Conservation (phyloP, 1,140 invertebrate species). For the Proales similis region DNA sequence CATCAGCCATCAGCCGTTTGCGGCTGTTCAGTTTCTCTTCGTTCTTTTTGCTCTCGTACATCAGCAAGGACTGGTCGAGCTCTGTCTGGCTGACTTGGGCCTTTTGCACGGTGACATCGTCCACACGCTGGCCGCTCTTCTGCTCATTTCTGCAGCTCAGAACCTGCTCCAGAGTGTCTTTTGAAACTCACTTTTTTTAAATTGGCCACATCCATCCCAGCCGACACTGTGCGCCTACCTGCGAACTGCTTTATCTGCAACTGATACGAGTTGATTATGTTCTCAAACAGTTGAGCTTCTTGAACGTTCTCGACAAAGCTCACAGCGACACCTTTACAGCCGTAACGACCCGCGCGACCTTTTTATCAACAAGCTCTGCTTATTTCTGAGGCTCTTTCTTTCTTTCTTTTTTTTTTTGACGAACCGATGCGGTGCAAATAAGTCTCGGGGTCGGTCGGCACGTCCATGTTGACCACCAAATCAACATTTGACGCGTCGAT, state of each 20-base stretch:
- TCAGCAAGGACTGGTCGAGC: conserved; percentile 6
- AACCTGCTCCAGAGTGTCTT: conserved; percentile 23
- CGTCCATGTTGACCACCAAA: conserved; percentile 83
- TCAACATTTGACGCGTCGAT: conserved; percentile 87
- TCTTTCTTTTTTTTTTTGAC: conserved; percentile 76
- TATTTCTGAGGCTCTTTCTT: conserved; percentile 96
- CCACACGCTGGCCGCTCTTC: background rate
- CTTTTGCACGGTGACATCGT: conserved; percentile 34
- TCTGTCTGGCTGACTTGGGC: conserved; percentile 5
- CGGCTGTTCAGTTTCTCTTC: no score
- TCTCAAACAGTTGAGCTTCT: conserved; percentile 14
- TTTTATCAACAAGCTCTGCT: no score
- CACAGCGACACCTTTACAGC: conserved; percentile 22
- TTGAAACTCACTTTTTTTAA: background rate
- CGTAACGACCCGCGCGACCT: conserved; percentile 26
- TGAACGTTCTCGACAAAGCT: conserved; percentile 14
- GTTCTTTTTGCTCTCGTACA: conserved; percentile 22
- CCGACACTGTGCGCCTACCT: background rate
- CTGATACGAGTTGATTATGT: conserved; percentile 18
- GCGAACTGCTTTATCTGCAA: conserved; percentile 4
- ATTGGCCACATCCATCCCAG: background rate
- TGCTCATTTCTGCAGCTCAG: background rate
- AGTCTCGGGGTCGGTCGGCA: conserved; percentile 70
- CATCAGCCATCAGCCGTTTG: no score
- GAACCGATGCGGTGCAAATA: conserved; percentile 92